Conservation (phyloP, 2,888 invertebrate genomes). For the Pristionchus entomophagus region DNA sequence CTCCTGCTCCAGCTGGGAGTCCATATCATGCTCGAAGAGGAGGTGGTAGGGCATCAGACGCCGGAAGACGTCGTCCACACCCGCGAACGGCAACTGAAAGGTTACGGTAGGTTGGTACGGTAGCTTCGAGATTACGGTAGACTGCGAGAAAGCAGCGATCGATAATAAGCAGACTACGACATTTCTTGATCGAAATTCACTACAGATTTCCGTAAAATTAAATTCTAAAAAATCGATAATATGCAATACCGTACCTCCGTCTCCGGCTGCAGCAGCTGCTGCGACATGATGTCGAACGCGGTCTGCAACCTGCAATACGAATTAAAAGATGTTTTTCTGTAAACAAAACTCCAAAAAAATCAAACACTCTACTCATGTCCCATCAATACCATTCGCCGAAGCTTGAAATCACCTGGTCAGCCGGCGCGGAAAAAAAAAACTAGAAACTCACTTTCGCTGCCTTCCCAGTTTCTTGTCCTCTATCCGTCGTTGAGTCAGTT, state of each 20-base stretch:
- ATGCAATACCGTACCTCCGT: slow-evolving; percentile 36
- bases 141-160: too few species aligned
- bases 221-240: too few species aligned
- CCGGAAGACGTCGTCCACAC: not conserved
- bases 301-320: not conserved
- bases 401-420: not conserved
- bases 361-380: not conserved
- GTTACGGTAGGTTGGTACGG: too few species aligned
- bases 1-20: not conserved
- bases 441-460: not conserved
- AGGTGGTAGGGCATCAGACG: slow-evolving; percentile 37
- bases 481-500: not conserved
- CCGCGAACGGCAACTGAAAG: not conserved
- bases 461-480: not conserved
- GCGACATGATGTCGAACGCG: slow-evolving; percentile 18
- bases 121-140: too few species aligned
- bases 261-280: not conserved
- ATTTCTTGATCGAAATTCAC: too few species aligned
- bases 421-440: not conserved
- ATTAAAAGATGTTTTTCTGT: not conserved
- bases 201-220: too few species aligned
- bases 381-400: not conserved
- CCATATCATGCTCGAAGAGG: slow-evolving; percentile 39
- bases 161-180: too few species aligned
- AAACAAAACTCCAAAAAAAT: not conserved